Conservation (phyloP, 2,888 invertebrate genomes). For the Ophion ventricosus region DNA sequence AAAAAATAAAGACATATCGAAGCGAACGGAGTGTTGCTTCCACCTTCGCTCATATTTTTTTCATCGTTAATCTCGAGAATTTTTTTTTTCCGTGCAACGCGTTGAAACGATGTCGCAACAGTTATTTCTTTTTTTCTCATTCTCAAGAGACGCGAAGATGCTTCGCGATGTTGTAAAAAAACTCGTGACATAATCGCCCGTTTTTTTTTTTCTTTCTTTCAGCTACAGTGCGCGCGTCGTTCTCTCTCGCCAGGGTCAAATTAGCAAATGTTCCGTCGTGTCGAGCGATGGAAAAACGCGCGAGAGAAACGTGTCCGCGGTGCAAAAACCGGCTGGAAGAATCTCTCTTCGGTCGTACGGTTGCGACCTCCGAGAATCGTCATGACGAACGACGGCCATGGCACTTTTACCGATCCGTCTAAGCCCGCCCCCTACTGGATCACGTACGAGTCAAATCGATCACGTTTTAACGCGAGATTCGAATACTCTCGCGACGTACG, state of each 20-base stretch:
- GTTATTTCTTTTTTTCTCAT: background rate
- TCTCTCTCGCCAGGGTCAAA: conserved; percentile 6
- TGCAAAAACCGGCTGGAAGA: conserved; percentile 26
- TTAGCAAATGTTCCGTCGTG: background rate
- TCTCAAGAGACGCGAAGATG: background rate
- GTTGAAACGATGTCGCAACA: background rate
- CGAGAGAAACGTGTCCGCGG: conserved; percentile 26
- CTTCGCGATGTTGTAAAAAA: background rate
- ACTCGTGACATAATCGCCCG: background rate
- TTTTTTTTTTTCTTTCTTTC: background rate
- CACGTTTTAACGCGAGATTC: background rate
- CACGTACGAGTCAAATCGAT: background rate
- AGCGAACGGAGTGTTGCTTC: background rate
- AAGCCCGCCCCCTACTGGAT: background rate
- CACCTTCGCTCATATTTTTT: background rate
- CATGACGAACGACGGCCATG: background rate
- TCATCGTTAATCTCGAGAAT: background rate
- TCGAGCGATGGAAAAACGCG: background rate
- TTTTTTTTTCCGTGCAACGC: background rate
- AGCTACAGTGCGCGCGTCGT: background rate
- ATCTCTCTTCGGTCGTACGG: background rate
- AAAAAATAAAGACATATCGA: background rate
- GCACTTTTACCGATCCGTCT: conserved; percentile 25
- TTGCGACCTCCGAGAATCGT: conserved; percentile 16
- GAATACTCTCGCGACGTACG: background rate